Evolutionary conservation across 1,140 invertebrate species (phyloP), one percentile per base, ranked within the genome.

Genomic region (Drosophila oshimai): DNA sequence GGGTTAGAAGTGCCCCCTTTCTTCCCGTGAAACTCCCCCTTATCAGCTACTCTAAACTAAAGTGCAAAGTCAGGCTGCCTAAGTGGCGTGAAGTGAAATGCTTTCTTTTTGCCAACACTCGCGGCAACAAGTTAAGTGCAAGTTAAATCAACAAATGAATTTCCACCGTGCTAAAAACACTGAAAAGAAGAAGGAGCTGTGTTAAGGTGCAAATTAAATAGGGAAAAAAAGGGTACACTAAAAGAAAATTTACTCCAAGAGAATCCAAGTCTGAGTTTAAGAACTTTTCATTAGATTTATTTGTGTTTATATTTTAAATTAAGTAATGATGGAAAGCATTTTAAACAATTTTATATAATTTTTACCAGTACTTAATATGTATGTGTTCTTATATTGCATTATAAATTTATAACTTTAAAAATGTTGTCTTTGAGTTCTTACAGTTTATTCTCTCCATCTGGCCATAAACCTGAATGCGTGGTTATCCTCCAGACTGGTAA

Each of bases 41-140:
- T 60, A 60, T 58, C 42, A 39, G 45, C 46, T 49, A 49, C 68
- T 33, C 28, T 17, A 62, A 45, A 54, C 24, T 46, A 72, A 61
- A 67, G 62, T 67, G 62, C 62, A 67, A 50, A 67, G 62, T 67
- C 62, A 67, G 60, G 58, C 62, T 50, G 62, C 26, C 39, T 54
- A 76, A 75, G 74, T 71, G 65, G 47, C 69, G 46, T 72, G 69
- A 72, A 73, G 70, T 65, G 69, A 74, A 65, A 67, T 74, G 70
- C 58, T 67, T 67, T 67, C 70, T 67, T 74, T 73, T 34, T 10
- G 39, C 24, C 53, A 42, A 60, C 58, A 67, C 60, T 65, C 60
- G 62, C 62, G 49, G 54, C 54, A 51, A 62, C 73, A 75, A 76
- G 45, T 62, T 72, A 73, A 61, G 68, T 72, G 46, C 70, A 54